Evolutionary conservation across 2,797 vertebrate genomes (phyloP).

Genomic region (Salmo trutta): DNA sequence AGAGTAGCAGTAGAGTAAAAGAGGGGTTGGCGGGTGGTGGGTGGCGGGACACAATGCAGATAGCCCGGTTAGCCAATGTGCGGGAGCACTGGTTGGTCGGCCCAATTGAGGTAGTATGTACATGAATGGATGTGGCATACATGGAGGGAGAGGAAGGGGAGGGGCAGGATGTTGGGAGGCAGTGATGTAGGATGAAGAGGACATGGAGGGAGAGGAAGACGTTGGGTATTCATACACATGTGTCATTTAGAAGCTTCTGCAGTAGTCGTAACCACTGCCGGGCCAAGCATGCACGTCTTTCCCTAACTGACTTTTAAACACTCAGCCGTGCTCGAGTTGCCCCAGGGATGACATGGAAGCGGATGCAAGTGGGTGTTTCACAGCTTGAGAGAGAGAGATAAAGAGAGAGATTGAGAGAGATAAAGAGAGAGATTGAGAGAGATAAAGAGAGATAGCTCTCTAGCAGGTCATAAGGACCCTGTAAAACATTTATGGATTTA

Average conservation of each 20-base stretch:
- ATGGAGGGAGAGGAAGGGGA: too few species aligned
- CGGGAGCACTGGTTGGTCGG: too few species aligned
- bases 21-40: too few species aligned
- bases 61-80: too few species aligned
- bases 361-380: constrained; percentile 54
- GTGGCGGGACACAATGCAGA: too few species aligned
- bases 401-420: too few species aligned
- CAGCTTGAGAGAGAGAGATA: constrained; percentile 2
- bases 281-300: constrained; percentile 6
- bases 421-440: too few species aligned
- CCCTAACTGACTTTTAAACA: constrained; percentile 30
- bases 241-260: neutral
- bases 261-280: neutral
- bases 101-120: too few species aligned
- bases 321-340: constrained; percentile 58
- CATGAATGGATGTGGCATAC: too few species aligned
- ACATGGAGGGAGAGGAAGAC: too few species aligned
- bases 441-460: neutral
- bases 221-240: neutral
- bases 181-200: neutral
- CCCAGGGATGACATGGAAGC: constrained; percentile 57
- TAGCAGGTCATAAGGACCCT: constrained; percentile 30
- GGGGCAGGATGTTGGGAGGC: neutral
- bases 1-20: too few species aligned
- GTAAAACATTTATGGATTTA: constrained; percentile 69